Evolutionary conservation across 2,797 vertebrate genomes (phyloP), one percentile per base, ranked within the genome.

Genomic region (Alcedo quadribrachys): DNA sequence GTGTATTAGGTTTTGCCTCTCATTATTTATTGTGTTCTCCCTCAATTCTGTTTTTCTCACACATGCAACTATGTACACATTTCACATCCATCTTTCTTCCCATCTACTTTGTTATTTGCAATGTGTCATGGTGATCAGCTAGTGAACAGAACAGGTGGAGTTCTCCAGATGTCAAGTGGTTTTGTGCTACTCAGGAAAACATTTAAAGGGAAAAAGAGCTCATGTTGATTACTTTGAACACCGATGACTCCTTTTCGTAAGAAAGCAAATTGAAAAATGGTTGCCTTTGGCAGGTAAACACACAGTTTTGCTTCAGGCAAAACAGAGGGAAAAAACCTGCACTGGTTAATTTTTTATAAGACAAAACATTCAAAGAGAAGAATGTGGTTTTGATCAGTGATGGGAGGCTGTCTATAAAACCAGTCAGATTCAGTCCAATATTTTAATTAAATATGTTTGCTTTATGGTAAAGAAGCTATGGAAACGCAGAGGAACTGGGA

Each of bases 271-370:
- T 92, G 58, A 67, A 74, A 95, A 94, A 89, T 79, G 81, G 79
- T 93, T 85, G 92, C 90, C 85, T 93, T 95, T 93, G 93, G 89
- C 79, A 92, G 82, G 79, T 83, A 95, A 96, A 97, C 92, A 94
- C 94, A 96, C 95, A 96, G 97, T 97, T 97, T 96, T 78, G 84
- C 98, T 97, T 42, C 51, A 94, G 98, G 97, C 42, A 11, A 95
- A 60, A 81, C 33, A 88, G 46, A 81, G 87, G 89, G 51, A 50
- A 94, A 83, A 91, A 94, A 74, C 57, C 30, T 82, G 17, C 24
- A 2, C 27, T 89, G 28, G 50, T 92, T 91, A 94, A 90, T 95
- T 94, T 95, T 92, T 96, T 94, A 96, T 87, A 58, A 94, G 74
- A 79, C 40, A 89, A 81, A 88, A 75, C 27, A 94, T 84, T 89